These are phyloP conservation scores for Idris sp. DNA, from an alignment of 1,140 invertebrate species.

Conservation along the genomic window DNA sequence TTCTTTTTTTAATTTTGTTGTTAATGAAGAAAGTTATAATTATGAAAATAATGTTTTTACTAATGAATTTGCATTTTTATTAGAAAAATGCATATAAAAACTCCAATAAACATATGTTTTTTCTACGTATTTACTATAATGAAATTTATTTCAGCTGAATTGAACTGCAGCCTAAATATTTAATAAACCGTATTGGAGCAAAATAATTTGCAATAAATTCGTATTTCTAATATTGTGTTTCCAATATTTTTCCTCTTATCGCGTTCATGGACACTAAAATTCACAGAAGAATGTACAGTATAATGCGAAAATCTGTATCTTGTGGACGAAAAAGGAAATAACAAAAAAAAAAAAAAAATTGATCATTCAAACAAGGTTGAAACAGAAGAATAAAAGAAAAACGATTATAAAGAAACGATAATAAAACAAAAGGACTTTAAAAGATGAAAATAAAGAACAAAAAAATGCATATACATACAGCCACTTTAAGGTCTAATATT, in stretches of 20 bases:
- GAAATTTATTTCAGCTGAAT: no score
- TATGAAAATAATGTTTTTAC: no score
- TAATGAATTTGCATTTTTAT: no score
- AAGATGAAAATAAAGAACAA: no score
- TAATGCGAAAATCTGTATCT: constrained; percentile 36
- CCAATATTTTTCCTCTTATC: constrained; percentile 46
- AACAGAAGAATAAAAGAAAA: constrained; percentile 3
- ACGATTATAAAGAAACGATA: no score
- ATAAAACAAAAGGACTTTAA: not conserved
- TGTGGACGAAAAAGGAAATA: constrained; percentile 11
- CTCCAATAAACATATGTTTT: no score
- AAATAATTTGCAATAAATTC: constrained; percentile 50
- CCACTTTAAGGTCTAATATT: no score
- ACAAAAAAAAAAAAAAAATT: constrained; percentile 5
- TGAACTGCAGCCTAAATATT: constrained; percentile 16
- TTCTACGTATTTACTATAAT: no score
- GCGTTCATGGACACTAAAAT: constrained; percentile 26
- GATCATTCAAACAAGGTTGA: constrained; percentile 14
- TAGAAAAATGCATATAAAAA: no score
- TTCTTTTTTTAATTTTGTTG: no score
- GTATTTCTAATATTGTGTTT: constrained; percentile 34
- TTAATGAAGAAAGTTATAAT: no score
- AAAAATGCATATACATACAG: not conserved
- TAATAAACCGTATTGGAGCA: constrained; percentile 28
- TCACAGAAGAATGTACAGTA: constrained; percentile 28